Evolutionary conservation across 1,140 invertebrate genomes (phyloP).

Genomic region (Drusus annulatus): DNA sequence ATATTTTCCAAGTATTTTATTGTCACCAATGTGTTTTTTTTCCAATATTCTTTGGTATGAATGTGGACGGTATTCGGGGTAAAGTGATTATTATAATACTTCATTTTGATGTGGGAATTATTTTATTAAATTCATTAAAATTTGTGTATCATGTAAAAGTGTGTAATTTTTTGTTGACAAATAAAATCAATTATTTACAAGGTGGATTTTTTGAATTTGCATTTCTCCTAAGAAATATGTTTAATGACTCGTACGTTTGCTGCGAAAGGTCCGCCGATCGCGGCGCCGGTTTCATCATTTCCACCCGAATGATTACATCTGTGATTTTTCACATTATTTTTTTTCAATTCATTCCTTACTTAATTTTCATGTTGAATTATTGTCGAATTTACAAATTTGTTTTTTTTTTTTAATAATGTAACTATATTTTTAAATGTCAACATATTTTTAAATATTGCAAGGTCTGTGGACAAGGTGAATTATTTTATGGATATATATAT

Average conservation of each 20-base stretch:
- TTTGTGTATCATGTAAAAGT: not conserved
- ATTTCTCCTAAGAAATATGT: not conserved
- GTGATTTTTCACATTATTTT: slow-evolving; percentile 4
- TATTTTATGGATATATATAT: not conserved
- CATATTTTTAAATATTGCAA: not conserved
- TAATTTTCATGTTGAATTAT: not conserved
- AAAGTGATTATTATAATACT: no score
- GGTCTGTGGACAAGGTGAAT: not conserved
- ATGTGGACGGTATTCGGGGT: no score
- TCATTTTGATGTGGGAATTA: no score
- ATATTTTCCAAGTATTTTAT: not conserved
- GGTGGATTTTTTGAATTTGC: not conserved
- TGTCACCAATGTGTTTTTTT: no score
- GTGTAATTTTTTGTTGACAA: not conserved
- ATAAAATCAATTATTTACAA: not conserved
- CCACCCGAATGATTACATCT: slow-evolving; percentile 1
- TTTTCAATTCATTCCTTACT: slow-evolving; percentile 21
- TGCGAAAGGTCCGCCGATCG: no score
- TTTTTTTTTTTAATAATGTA: not conserved
- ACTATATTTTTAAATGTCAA: slow-evolving; percentile 23
- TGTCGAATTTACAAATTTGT: not conserved
- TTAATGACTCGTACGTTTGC: not conserved
- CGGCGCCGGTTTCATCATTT: not conserved
- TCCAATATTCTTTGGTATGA: no score
- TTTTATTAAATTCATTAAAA: not conserved